phyloP scores from a whole-genome alignment of 2,888 invertebrate genomes.

The Aelia acuminata region DNA sequence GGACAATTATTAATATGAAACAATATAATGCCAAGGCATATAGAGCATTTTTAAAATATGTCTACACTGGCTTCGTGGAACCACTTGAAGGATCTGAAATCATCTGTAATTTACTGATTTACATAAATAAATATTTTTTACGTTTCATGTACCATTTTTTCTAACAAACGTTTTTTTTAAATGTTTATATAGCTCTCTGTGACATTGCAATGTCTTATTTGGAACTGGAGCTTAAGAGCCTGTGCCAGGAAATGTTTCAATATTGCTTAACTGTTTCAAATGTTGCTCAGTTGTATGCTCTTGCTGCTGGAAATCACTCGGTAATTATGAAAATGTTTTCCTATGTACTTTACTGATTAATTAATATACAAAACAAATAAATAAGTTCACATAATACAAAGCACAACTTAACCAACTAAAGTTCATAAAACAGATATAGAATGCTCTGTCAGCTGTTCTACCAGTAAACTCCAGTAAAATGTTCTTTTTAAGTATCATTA shows the following conservation, averaged over 20 bases:
- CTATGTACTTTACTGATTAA: too few relatives aligned
- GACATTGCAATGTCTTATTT: conserved; percentile 62
- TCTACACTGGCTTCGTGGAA: conserved; percentile 61
- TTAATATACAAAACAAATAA: too few relatives aligned
- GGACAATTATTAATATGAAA: conserved; percentile 57
- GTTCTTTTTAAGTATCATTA: too few relatives aligned
- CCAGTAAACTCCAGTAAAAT: too few relatives aligned
- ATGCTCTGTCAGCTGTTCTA: too few relatives aligned
- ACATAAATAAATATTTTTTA: neutral
- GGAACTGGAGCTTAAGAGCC: conserved; percentile 58
- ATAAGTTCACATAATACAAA: too few relatives aligned
- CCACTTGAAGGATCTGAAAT: conserved; percentile 60
- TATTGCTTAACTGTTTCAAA: conserved; percentile 40
- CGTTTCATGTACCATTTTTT: neutral
- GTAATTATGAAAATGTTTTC: conserved; percentile 13
- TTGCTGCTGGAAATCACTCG: conserved; percentile 47
- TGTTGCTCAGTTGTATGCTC: conserved; percentile 35
- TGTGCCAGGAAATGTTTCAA: conserved; percentile 61
- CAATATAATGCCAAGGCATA: conserved; percentile 62
- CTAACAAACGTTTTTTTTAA: neutral
- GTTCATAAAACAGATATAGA: too few relatives aligned
- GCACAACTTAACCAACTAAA: too few relatives aligned
- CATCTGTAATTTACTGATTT: conserved; percentile 52
- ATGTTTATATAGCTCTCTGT: conserved; percentile 60
- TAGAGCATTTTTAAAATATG: conserved; percentile 62